Base-by-base conservation (phyloP, 2,888 invertebrate genomes). In the Mesoligia furuncula region DNA sequence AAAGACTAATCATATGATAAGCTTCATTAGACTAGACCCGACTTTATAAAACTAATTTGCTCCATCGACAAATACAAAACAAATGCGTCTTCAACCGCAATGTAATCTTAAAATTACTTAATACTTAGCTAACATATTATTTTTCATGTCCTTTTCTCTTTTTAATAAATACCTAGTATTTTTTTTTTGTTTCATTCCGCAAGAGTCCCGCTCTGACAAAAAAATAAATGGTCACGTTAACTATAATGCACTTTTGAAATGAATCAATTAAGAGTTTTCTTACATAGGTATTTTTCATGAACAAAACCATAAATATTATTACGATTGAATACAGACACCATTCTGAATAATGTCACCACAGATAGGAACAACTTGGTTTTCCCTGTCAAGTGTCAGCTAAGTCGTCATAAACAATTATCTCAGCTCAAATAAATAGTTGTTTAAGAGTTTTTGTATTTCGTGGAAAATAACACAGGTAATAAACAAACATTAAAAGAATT, bases 401-500 rank as follows among this genome's bases (percentile, higher is more conserved):
- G 13, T 74, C 13, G 7, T 45, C 36, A 45, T 45, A 27, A 59
- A 59, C 59, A 45, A 75, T 75, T 75, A 76, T 24, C 9, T 36
- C 20, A 15, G 20, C 9, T 9, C 11, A 59, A 45, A 59, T n/a
- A 36, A 36, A 75, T 36, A n/a, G 15, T 57, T 31, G n/a, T 20
- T 57, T 31, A 15, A 20, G 8, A 15, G 6, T 45, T 13, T 17
- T 57, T 5, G 0, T 27, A 27, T 27, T 36, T 59, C n/a, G 15
- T 57, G 9, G 20, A 31, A 74, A 45, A 57, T 73, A 54, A 13
- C n/a, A 45, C 17, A n/a, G 11, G 17, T 31, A 42, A 20, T 20
- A 74, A 59, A 59, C 20, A 59, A 7, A 24, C 11, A 2, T 1
- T n/a, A 36, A 48, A 45, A 48, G 1, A 20, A 5, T 1, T 36